phyloP scores from a whole-genome alignment of 2,797 vertebrate genomes.

The Mastacembelus armatus region DNA sequence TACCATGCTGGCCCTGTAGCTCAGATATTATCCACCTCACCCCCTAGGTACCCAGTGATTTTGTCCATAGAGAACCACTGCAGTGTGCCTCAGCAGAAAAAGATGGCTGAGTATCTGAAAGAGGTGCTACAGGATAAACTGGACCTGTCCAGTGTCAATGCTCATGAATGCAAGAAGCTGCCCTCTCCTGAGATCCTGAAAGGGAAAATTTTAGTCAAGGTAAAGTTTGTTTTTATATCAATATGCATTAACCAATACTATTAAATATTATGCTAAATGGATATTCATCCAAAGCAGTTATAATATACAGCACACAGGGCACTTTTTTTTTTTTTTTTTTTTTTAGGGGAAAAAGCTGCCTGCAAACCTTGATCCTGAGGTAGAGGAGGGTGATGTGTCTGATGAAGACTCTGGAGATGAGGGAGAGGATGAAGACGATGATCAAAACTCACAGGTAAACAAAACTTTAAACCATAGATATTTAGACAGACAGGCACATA shows the following conservation, averaged over 20 bases:
- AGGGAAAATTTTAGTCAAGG: slow-evolving; percentile 96
- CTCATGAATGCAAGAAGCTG: slow-evolving; percentile 85
- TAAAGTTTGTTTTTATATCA: slow-evolving; percentile 52
- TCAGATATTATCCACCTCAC: background rate
- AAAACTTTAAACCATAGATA: slow-evolving; percentile 61
- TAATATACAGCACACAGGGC: background rate
- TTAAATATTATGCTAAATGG: background rate
- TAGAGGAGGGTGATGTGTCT: slow-evolving; percentile 95
- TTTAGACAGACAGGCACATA: slow-evolving; percentile 13
- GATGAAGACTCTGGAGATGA: slow-evolving; percentile 96
- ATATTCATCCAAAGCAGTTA: background rate
- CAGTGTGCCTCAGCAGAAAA: slow-evolving; percentile 93
- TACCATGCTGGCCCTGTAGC: background rate
- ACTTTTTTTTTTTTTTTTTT: background rate
- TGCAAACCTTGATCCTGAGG: slow-evolving; percentile 89
- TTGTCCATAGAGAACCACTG: slow-evolving; percentile 95
- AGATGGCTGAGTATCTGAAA: slow-evolving; percentile 91
- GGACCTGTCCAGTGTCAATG: slow-evolving; percentile 87
- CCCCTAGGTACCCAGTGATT: slow-evolving; percentile 89
- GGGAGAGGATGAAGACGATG: slow-evolving; percentile 90
- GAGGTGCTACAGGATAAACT: slow-evolving; percentile 93
- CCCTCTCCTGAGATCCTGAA: slow-evolving; percentile 93
- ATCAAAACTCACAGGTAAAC: slow-evolving; percentile 80
- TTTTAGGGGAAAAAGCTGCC: slow-evolving; percentile 95
- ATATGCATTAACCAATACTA: background rate